Conservation (phyloP, 2,797 vertebrate genomes). For the Mormyrus hasselquistii region DNA sequence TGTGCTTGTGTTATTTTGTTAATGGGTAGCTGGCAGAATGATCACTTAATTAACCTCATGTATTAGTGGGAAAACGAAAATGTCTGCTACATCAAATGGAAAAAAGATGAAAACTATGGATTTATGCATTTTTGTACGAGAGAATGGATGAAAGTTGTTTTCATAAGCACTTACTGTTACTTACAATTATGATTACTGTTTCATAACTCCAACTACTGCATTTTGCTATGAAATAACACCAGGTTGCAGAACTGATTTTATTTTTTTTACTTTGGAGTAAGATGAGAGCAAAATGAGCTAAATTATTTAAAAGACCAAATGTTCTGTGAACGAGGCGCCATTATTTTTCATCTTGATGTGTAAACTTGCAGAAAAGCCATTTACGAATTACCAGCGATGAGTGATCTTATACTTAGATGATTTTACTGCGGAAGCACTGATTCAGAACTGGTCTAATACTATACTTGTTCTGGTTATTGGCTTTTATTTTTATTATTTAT, state of each 20-base stretch:
- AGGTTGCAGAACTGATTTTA: constrained; percentile 12
- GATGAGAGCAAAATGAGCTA: constrained; percentile 18
- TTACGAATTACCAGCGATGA: neutral
- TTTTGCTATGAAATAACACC: constrained; percentile 23
- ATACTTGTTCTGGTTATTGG: neutral
- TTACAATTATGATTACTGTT: constrained; percentile 24
- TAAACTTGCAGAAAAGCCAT: constrained; percentile 13
- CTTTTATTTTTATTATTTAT: neutral
- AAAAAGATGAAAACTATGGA: constrained; percentile 15
- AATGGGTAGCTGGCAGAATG: constrained; percentile 36
- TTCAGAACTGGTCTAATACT: neutral
- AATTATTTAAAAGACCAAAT: constrained; percentile 28
- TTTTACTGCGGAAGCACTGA: neutral
- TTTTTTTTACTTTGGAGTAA: constrained; percentile 25
- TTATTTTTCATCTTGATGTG: constrained; percentile 18
- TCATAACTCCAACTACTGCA: constrained; percentile 27
- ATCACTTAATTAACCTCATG: constrained; percentile 40
- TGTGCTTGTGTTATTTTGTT: constrained; percentile 35
- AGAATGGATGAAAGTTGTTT: constrained; percentile 13
- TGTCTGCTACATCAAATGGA: constrained; percentile 4
- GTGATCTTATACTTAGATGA: neutral
- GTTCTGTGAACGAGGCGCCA: constrained; percentile 13
- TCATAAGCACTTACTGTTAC: constrained; percentile 21
- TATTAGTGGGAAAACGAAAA: constrained; percentile 25
- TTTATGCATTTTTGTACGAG: constrained; percentile 9